phyloP scores from a whole-genome alignment of 2,113 vertebrate species.

The Oryzias javanicus region DNA sequence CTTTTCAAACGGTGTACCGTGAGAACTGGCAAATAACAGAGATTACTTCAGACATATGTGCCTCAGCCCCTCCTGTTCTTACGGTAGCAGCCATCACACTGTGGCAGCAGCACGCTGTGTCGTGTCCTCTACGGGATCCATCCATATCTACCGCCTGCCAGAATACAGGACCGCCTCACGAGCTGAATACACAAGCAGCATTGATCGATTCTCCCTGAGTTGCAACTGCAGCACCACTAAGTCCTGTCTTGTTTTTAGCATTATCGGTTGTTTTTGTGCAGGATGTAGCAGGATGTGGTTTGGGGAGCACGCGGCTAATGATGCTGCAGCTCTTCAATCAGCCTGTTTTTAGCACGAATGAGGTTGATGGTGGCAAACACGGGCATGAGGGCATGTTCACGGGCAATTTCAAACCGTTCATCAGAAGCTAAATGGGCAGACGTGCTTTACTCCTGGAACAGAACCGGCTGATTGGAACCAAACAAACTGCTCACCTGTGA shows the following conservation, averaged over 20 bases:
- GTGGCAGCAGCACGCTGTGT: slow-evolving; percentile 2
- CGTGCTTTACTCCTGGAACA: slow-evolving; percentile 4
- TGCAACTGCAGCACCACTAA: neutral
- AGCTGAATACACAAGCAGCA: slow-evolving; percentile 20
- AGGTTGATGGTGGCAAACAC: slow-evolving; percentile 12
- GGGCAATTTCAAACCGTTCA: slow-evolving; percentile 12
- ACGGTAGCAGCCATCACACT: slow-evolving; percentile 1
- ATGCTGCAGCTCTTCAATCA: slow-evolving; percentile 10
- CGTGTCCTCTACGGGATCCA: slow-evolving; percentile 5
- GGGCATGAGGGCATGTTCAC: slow-evolving; percentile 12
- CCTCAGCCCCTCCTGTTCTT: neutral
- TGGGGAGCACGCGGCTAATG: neutral
- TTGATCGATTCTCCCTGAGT: slow-evolving; percentile 13
- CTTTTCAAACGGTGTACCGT: neutral
- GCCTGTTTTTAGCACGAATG: neutral
- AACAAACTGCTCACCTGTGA: slow-evolving; percentile 25
- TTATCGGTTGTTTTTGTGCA: neutral
- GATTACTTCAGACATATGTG: slow-evolving; percentile 7
- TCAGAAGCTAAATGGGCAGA: slow-evolving; percentile 4
- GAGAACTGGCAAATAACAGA: slow-evolving; percentile 12
- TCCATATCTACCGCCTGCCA: slow-evolving; percentile 1
- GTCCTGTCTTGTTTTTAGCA: neutral
- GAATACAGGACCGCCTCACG: neutral
- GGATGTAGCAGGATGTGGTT: neutral
- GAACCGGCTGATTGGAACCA: slow-evolving; percentile 19